Evolutionary conservation across 2,888 invertebrate genomes (phyloP).

Genomic region (Caenorhabditis sp.): DNA sequence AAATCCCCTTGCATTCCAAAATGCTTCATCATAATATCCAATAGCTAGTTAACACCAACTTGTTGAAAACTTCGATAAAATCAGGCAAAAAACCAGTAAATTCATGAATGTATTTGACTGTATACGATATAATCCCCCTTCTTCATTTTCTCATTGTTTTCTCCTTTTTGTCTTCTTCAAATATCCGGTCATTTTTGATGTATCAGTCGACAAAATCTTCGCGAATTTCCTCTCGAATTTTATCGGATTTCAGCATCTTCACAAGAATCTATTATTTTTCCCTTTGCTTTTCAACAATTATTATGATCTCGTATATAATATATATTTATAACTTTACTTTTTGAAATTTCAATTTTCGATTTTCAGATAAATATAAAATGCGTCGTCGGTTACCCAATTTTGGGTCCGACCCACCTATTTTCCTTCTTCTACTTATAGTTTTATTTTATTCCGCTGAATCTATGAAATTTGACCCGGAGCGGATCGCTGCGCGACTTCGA

Average conservation of each 20-base stretch:
- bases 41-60: no score
- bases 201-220: not conserved
- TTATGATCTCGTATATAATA: not conserved
- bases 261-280: not conserved
- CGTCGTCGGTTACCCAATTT: not conserved
- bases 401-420: not conserved
- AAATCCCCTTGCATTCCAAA: no score
- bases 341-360: constrained; percentile 1
- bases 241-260: not conserved
- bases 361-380: not conserved
- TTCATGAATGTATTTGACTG: not conserved
- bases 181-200: not conserved
- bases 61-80: no score
- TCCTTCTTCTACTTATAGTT: not conserved
- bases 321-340: not conserved
- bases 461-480: constrained; percentile 64
- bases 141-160: not conserved
- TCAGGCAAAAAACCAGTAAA: not conserved
- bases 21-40: no score
- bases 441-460: not conserved
- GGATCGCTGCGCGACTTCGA: constrained; percentile 61
- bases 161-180: not conserved
- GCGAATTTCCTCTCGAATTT: not conserved
- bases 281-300: not conserved
- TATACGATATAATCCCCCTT: not conserved